Conservation (phyloP, 2,113 vertebrate genomes). For the Barnardius zonarius region DNA sequence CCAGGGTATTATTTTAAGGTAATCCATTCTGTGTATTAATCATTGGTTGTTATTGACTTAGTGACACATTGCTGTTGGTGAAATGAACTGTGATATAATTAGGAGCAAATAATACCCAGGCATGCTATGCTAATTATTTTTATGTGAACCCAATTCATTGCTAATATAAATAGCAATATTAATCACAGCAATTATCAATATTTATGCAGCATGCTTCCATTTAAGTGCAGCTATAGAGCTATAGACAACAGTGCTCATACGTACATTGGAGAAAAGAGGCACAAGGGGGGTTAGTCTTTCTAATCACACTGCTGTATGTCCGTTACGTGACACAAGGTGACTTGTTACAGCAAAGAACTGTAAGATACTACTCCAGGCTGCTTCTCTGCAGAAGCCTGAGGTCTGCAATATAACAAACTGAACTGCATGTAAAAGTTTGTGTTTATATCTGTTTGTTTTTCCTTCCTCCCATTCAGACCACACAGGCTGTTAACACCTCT, state of each 20-base stretch:
- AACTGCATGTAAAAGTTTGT: accelerated
- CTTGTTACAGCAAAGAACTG: background rate
- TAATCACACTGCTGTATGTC: background rate
- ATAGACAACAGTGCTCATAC: accelerated
- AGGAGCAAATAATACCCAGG: constrained; percentile 51
- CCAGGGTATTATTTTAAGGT: constrained; percentile 22
- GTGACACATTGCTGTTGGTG: constrained; percentile 49
- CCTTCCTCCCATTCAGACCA: background rate
- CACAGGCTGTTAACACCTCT: background rate
- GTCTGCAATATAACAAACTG: background rate
- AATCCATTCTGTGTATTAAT: constrained; percentile 33
- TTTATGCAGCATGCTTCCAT: constrained; percentile 38
- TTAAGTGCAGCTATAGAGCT: constrained; percentile 12
- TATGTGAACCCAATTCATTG: constrained; percentile 52
- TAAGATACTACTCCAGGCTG: accelerated
- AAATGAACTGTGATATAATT: constrained; percentile 67
- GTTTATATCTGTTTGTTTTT: background rate
- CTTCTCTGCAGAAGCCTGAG: background rate
- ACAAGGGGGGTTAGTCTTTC: background rate
- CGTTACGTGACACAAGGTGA: background rate
- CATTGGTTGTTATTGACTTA: constrained; percentile 52
- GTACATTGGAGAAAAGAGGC: accelerated
- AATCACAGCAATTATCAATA: constrained; percentile 67
- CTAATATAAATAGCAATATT: constrained; percentile 63
- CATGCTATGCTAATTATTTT: constrained; percentile 68